phyloP scores from a whole-genome alignment of 1,140 invertebrate genomes.

The Marisa cornuarietis region DNA sequence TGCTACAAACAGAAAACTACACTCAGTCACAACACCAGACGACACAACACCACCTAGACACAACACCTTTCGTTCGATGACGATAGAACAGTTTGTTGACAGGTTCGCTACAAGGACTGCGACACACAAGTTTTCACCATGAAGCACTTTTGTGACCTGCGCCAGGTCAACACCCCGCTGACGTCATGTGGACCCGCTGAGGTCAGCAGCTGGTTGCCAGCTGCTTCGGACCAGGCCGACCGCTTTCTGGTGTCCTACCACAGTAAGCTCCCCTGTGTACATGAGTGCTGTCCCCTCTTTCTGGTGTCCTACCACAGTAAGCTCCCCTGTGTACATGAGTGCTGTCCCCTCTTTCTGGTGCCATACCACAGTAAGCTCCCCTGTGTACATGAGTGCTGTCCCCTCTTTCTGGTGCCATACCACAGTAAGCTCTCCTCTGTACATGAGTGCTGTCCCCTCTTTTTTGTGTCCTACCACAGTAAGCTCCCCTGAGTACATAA shows the following conservation, averaged over 20 bases:
- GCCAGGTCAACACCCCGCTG: conserved; percentile 9
- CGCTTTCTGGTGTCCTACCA: conserved; percentile 19
- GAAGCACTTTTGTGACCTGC: conserved; percentile 12
- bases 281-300: too few species aligned
- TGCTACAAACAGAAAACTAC: background rate
- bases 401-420: too few species aligned
- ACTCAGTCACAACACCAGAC: background rate
- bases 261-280: background rate
- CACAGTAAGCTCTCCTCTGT: background rate
- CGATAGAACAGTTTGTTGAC: background rate
- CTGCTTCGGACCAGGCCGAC: conserved; percentile 9
- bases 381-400: too few species aligned
- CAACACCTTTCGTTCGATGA: too few species aligned
- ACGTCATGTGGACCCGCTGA: conserved; percentile 17
- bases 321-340: background rate
- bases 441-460: too few species aligned
- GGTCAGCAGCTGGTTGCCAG: background rate
- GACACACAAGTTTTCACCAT: background rate
- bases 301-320: background rate
- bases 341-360: too few species aligned
- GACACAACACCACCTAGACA: background rate
- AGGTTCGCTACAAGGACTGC: conserved; percentile 16
- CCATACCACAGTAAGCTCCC: background rate
- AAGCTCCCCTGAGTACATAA: too few species aligned
- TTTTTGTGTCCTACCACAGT: too few species aligned